Evolutionary conservation across 2,888 invertebrate species (phyloP), one percentile per base, ranked within the genome.

Genomic region (Sarcophaga rosellei): DNA sequence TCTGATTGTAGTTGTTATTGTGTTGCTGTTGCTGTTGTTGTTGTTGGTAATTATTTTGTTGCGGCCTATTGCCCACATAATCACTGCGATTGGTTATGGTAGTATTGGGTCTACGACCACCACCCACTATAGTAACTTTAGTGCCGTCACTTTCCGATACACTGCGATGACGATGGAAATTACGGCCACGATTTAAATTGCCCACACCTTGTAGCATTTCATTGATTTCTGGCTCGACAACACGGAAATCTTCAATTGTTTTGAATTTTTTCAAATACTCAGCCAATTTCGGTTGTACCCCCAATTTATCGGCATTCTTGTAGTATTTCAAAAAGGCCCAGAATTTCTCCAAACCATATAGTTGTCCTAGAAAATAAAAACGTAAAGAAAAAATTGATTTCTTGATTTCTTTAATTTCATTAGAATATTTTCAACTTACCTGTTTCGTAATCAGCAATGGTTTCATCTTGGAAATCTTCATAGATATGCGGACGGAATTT

Each of bases 251-350:
- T 94, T 98, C 98, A 89, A 98, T 96, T 88, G 95, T 97, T 91
- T 97, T 96, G 93, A 97, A 98, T 91, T 96, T 96, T 82, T 95
- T 94, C 81, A 98, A 94, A 91, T 95, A 95, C 78, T 95, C 96
- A 86, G 95, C 94, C 65, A 98, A 94, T 90, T 95, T 95, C 1
- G 96, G 94, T 88, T 96, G 96, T 59, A 98, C 96, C 86, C 96
- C 95, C 70, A 98, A 94, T 86, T 96, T 95, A 35, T 94, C 94
- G 53, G 96, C 95, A 91, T 97, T 96, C 93, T 97, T 97, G 94
- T 97, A 99, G 94, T 99, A 99, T 94, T 99, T 99, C 83, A 98
- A 94, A 95, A 99, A 99, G 69, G 99, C 99, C 98, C 99, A 99
- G 94, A 99, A 99, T 93, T 99, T 99, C 94, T 99, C 99, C 89